Conservation (phyloP, 2,797 vertebrate species). For the Crossoptilon crossoptilon region DNA sequence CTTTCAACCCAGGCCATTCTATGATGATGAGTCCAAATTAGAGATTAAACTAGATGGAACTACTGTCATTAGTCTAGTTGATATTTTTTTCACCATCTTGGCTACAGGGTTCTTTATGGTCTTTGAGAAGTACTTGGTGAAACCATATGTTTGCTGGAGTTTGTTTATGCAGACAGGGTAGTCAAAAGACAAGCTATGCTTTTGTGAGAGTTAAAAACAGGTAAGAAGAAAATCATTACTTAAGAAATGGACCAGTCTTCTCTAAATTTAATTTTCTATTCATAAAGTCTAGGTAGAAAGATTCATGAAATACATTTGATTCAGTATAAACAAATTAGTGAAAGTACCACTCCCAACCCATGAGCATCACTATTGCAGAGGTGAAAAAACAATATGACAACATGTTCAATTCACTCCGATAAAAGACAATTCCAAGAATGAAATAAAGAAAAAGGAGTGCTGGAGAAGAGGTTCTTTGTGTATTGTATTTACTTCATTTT, state of each 20-base stretch:
- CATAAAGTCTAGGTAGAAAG: not conserved
- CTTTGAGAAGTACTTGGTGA: not conserved
- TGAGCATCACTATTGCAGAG: not conserved
- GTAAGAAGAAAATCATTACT: not conserved
- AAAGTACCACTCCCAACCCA: fast-evolving
- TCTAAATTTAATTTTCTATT: not conserved
- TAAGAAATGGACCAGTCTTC: not conserved
- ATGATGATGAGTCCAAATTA: not conserved
- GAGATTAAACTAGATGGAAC: not conserved
- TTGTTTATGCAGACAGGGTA: not conserved
- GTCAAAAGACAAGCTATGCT: not conserved
- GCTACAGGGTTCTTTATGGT: not conserved
- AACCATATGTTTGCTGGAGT: not conserved
- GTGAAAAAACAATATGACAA: not conserved
- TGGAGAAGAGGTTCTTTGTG: not conserved
- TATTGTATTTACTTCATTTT: not conserved
- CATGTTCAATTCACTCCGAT: not conserved
- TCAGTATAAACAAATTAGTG: not conserved
- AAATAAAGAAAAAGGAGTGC: not conserved
- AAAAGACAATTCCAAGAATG: not conserved
- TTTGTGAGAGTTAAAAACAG: not conserved
- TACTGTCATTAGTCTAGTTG: not conserved
- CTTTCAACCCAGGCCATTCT: too few species aligned
- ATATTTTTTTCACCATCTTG: not conserved
- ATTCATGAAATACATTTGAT: not conserved